Conservation (phyloP, 30 jellyfish, hydroid and myxozoan genomes). For the Rhopilema esculentum region DNA sequence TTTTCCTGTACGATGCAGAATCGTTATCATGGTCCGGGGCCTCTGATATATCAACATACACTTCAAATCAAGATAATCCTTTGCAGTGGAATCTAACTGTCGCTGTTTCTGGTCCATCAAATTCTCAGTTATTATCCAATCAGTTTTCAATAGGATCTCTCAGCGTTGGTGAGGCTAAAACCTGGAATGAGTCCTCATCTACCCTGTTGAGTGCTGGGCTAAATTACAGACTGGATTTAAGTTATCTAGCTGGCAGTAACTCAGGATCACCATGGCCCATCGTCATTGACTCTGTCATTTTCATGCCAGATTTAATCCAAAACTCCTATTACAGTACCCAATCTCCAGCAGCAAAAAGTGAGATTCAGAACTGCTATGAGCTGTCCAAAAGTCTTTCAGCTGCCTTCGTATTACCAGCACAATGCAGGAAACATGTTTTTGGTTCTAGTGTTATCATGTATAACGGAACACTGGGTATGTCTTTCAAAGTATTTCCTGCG, state of each 20-base stretch:
- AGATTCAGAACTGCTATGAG: constrained; percentile 62
- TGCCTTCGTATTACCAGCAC: constrained; percentile 42
- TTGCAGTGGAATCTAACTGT: constrained; percentile 63
- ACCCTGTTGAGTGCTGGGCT: constrained; percentile 40
- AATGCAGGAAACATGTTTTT: constrained; percentile 81
- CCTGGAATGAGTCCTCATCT: constrained; percentile 62
- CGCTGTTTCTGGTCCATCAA: constrained; percentile 18
- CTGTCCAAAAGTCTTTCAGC: constrained; percentile 54
- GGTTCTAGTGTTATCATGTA: constrained; percentile 69
- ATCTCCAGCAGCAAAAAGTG: constrained; percentile 45
- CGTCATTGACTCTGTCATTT: constrained; percentile 75
- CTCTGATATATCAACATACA: constrained; percentile 20
- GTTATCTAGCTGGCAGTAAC: constrained; percentile 48
- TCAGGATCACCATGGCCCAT: constrained; percentile 96
- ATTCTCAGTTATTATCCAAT: not conserved
- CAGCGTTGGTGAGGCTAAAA: constrained; percentile 70
- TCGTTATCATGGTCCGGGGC: constrained; percentile 84
- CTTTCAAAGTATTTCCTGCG: not conserved
- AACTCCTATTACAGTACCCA: constrained; percentile 47
- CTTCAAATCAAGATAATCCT: constrained; percentile 71
- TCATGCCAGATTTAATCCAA: constrained; percentile 75
- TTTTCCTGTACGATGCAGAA: constrained; percentile 84
- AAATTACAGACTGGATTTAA: constrained; percentile 60
- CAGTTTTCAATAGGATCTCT: constrained; percentile 61
- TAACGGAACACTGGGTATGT: constrained; percentile 85